Percentiles rank a stretch among this genome's conserved stretches.
These are phyloP conservation scores for Novumbra hubbsi DNA, from an alignment of 2,797 vertebrate species.

Conservation along the genomic window DNA sequence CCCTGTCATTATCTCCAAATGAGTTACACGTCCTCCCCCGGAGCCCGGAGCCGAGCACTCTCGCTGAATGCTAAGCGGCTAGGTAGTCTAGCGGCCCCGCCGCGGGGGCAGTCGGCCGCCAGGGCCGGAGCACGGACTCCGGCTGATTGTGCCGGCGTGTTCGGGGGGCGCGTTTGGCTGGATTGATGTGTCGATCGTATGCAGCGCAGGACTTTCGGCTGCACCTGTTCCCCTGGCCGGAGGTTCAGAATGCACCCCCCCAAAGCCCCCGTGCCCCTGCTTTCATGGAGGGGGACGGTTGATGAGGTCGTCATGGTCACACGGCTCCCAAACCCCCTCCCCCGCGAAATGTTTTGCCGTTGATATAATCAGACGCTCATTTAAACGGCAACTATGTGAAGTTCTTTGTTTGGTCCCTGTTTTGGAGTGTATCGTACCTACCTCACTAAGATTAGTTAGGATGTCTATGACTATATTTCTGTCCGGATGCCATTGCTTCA, in stretches of 20 bases:
- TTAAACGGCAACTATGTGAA: too few relatives aligned
- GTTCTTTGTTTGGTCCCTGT: too few relatives aligned
- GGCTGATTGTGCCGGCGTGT: neutral
- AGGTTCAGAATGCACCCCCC: neutral
- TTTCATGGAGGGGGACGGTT: too few relatives aligned
- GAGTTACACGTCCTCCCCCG: conserved; percentile 47
- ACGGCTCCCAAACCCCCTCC: too few relatives aligned
- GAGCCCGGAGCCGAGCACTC: conserved; percentile 21
- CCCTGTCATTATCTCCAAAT: conserved; percentile 61
- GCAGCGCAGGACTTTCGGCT: neutral
- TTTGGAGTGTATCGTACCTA: too few relatives aligned
- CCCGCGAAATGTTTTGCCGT: neutral
- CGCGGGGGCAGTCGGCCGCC: neutral
- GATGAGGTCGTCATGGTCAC: neutral
- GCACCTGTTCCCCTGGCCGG: neutral
- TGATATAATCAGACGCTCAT: neutral
- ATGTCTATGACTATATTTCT: neutral
- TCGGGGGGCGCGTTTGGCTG: neutral
- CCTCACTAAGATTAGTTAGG: too few relatives aligned
- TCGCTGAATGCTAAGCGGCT: conserved; percentile 50
- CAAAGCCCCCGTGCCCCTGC: too few relatives aligned
- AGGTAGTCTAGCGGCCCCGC: conserved; percentile 20
- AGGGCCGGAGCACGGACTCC: conserved; percentile 28
- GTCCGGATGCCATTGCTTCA: neutral
- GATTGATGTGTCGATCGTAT: neutral